Evolutionary conservation across 2,797 vertebrate genomes (phyloP), one percentile per base, ranked within the genome.

Genomic region (Discoglossus pictus): DNA sequence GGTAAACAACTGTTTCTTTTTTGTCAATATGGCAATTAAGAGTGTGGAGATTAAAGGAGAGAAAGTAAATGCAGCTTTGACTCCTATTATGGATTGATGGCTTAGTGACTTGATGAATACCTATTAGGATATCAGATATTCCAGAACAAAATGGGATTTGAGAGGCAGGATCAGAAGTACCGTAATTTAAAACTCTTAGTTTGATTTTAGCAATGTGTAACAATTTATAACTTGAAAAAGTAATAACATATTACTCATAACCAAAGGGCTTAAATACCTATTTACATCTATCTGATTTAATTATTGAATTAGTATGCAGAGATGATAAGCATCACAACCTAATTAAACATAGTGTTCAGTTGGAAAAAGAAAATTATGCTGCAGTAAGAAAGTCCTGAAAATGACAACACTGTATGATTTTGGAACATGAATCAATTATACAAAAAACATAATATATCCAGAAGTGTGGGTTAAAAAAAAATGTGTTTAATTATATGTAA

Each of bases 1-100:
- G 73, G 84, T 87, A 90, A 90, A 89, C 83, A 88, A 87, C 75
- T 82, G 80, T 81, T 88, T 87, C 80, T 85, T 86, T 85, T 85
- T 76, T 85, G 84, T 89, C 84, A 87, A 83, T 87, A 86, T 79
- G 78, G 82, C 86, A 88, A 86, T 86, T 87, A 89, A 80, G 76
- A 84, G 81, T 39, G 1, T 15, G 43, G 73, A 86, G 81, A 89
- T 84, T 85, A 89, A 86, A 85, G 83, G 77, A 82, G 75, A 83
- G 74, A 82, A 84, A 84, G 73, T 68, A 85, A 86, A 85, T 76
- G 71, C 67, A 40, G 68, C 66, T 84, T 84, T 88, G 80, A 67
- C 80, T 85, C 64, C 78, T 87, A 81, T 70, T 76, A 78, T 80
- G 74, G 75, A 79, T 61, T 67, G 75, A 84, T 76, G 68, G 67